phyloP scores from a whole-genome alignment of 2,113 vertebrate genomes.

The Zapornia atra region DNA sequence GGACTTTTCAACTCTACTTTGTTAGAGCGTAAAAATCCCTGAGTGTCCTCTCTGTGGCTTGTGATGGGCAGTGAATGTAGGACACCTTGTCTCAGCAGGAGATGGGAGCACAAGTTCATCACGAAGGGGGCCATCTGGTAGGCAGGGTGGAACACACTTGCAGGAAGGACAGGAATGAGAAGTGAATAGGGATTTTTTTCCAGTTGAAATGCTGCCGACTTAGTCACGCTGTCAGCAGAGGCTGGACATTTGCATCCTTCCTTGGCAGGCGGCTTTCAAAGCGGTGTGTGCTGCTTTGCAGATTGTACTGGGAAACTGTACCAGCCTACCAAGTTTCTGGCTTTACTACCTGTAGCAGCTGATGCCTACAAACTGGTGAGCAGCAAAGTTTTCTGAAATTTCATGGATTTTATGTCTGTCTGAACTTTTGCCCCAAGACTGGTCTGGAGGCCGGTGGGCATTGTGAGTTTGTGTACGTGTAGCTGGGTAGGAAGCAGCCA shows the following conservation, averaged over 20 bases:
- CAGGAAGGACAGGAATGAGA: background rate
- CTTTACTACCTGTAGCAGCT: background rate
- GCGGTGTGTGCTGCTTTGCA: rapidly evolving
- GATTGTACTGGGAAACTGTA: background rate
- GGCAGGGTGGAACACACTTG: background rate
- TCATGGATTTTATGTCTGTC: background rate
- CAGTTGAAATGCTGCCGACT: constrained; percentile 12
- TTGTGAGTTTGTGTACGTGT: rapidly evolving
- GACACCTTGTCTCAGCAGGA: background rate
- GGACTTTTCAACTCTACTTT: background rate
- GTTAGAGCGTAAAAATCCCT: background rate
- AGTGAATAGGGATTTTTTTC: background rate
- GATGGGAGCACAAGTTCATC: background rate
- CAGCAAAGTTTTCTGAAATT: background rate
- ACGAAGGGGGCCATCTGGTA: background rate
- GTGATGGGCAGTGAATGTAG: background rate
- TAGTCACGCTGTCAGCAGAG: background rate
- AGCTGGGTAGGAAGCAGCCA: background rate
- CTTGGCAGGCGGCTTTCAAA: background rate
- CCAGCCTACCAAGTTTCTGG: background rate
- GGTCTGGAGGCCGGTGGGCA: background rate
- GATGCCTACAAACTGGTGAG: background rate
- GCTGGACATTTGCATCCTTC: background rate
- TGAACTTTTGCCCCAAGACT: background rate
- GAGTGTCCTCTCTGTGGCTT: background rate